Evolutionary conservation across 2,888 invertebrate genomes (phyloP).

Genomic region (Cephus sareptanus): DNA sequence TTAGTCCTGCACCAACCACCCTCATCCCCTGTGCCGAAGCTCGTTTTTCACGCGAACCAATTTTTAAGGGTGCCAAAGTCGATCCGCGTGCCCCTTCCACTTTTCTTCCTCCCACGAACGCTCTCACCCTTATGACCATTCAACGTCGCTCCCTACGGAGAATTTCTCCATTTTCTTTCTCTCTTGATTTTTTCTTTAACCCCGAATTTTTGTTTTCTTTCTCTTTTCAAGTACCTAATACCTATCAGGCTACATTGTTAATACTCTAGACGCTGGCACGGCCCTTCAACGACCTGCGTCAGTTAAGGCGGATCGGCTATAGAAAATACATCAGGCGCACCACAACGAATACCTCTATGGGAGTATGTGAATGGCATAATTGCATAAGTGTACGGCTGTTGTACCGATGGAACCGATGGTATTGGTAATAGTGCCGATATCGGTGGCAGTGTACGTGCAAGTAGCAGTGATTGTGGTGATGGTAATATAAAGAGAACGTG

Average conservation of each 20-base stretch:
- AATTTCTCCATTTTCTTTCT: conserved; percentile 19
- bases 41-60: neutral
- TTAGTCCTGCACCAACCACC: conserved; percentile 17
- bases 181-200: neutral
- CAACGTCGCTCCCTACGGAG: neutral
- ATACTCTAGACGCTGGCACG: neutral
- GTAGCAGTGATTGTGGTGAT: neutral
- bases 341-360: conserved; percentile 15
- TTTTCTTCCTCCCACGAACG: neutral
- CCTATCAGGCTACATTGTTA: neutral
- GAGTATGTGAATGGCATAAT: conserved; percentile 25
- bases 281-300: neutral
- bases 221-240: neutral
- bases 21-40: neutral
- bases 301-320: neutral
- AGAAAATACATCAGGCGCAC: neutral
- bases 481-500: conserved; percentile 23
- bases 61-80: neutral
- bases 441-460: neutral
- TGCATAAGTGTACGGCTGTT: conserved; percentile 11
- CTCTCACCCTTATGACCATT: neutral
- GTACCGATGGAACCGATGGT: neutral
- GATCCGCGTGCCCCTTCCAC: conserved; percentile 26
- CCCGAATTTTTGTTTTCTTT: neutral
- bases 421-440: neutral